Conservation (phyloP, 2,888 invertebrate species). For the Teinopalpus imperialis region DNA sequence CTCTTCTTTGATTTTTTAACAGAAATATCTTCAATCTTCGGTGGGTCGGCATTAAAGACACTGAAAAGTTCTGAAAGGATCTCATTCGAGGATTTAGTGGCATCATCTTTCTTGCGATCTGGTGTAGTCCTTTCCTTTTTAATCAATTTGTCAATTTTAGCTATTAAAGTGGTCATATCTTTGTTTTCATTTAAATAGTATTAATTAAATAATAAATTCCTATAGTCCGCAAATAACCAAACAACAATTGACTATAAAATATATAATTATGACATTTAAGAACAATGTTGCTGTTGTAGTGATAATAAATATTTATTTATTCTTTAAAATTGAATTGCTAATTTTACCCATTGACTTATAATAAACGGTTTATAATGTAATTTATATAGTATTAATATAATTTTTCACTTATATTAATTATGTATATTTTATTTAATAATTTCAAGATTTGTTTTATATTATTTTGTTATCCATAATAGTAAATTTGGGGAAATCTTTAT, state of each 20-base stretch:
- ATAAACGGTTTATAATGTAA: too few species aligned
- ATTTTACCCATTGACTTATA: too few species aligned
- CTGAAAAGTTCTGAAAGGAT: slow-evolving; percentile 92
- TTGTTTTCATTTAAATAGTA: neutral
- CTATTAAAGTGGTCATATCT: slow-evolving; percentile 63
- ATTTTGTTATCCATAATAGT: too few species aligned
- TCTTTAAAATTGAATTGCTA: too few species aligned
- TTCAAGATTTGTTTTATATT: too few species aligned
- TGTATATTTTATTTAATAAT: too few species aligned
- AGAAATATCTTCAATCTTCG: slow-evolving; percentile 69
- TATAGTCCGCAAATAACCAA: neutral
- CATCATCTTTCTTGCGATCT: slow-evolving; percentile 64
- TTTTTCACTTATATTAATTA: too few species aligned
- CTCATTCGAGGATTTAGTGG: slow-evolving; percentile 87
- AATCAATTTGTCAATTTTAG: slow-evolving; percentile 70
- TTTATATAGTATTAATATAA: too few species aligned
- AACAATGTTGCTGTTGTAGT: slow-evolving; percentile 1
- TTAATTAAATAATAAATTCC: neutral
- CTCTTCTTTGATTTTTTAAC: slow-evolving; percentile 76
- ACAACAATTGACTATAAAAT: neutral
- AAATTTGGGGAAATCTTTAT: too few species aligned
- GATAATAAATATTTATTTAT: too few species aligned
- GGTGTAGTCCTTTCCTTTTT: slow-evolving; percentile 73
- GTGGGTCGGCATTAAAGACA: slow-evolving; percentile 88
- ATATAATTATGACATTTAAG: neutral